These are phyloP conservation scores for Dendrolimus pini DNA, from an alignment of 2,888 invertebrate genomes.

Conservation along the genomic window DNA sequence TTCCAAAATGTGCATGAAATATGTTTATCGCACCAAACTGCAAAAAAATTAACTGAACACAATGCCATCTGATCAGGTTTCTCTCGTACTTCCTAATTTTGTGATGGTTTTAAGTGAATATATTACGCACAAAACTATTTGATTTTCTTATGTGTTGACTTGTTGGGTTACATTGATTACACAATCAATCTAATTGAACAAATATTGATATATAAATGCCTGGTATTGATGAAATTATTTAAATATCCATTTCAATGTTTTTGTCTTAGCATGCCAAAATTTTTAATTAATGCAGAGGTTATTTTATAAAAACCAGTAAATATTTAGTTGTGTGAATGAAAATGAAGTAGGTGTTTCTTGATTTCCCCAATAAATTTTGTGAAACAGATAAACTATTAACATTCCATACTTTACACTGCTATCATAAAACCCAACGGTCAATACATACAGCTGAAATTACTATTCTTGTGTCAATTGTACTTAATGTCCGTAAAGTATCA, in stretches of 20 bases:
- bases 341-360: too few relatives aligned
- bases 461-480: slow-evolving; percentile 5
- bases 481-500: neutral
- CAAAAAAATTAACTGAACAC: too few relatives aligned
- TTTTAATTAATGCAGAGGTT: too few relatives aligned
- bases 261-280: too few relatives aligned
- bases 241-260: neutral
- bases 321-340: too few relatives aligned
- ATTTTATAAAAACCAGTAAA: too few relatives aligned
- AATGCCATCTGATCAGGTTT: too few relatives aligned
- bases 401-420: neutral
- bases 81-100: too few relatives aligned
- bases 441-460: neutral
- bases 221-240: neutral
- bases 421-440: neutral
- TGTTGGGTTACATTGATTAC: neutral
- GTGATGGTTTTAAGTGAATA: neutral
- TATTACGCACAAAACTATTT: slow-evolving; percentile 3
- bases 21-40: too few relatives aligned
- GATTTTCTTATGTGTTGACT: slow-evolving; percentile 2
- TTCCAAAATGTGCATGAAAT: too few relatives aligned
- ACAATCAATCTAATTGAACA: neutral
- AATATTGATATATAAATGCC: neutral
- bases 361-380: too few relatives aligned
- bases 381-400: neutral